A percentile compares a stretch with the other conserved stretches of the same genome.
These are phyloP conservation scores for Nannoperca obscura DNA, from an alignment of 2,797 vertebrate genomes.

Conservation along the genomic window DNA sequence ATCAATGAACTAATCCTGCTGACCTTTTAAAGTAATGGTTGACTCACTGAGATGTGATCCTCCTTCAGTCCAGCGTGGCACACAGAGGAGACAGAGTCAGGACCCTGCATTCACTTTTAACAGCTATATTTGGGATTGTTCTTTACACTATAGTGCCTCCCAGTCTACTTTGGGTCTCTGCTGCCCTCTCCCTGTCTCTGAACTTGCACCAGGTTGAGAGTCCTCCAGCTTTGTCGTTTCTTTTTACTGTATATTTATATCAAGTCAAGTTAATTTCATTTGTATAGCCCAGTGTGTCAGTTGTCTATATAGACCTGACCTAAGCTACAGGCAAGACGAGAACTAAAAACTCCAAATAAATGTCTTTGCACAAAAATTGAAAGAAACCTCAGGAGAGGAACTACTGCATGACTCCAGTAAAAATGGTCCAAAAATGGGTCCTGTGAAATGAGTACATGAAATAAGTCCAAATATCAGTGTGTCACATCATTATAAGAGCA, in stretches of 20 bases:
- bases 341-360: neutral
- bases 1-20: conserved; percentile 50
- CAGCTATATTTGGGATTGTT: conserved; percentile 57
- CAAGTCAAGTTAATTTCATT: conserved; percentile 7
- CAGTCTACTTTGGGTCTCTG: conserved; percentile 72
- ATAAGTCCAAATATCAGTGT: neutral
- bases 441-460: neutral
- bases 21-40: conserved; percentile 58
- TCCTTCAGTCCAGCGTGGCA: conserved; percentile 44
- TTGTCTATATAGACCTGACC: neutral
- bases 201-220: conserved; percentile 46
- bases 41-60: conserved; percentile 43
- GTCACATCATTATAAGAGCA: neutral
- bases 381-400: neutral
- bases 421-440: neutral
- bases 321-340: neutral
- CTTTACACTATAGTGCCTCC: conserved; percentile 46
- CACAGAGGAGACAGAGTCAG: conserved; percentile 44
- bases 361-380: neutral
- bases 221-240: conserved; percentile 16
- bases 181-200: conserved; percentile 74
- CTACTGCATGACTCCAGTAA: neutral
- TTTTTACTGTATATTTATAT: neutral
- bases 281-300: neutral
- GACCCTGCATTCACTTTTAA: conserved; percentile 52